Conservation (phyloP, 1,140 invertebrate genomes). For the Tetramorium parvispinum region DNA sequence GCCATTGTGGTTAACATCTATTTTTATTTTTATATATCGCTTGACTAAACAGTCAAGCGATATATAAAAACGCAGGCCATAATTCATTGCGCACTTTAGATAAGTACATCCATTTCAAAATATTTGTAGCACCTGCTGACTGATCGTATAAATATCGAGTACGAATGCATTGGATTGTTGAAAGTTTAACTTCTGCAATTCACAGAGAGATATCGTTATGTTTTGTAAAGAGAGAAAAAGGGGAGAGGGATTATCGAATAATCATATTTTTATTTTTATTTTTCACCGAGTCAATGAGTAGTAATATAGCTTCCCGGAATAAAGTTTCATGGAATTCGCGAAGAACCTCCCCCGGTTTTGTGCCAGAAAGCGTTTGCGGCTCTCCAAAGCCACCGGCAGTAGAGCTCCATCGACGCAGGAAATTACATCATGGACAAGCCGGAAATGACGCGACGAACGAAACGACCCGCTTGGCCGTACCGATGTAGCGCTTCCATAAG, state of each 20-base stretch:
- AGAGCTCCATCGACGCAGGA: slow-evolving; percentile 36
- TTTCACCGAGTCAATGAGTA: not conserved
- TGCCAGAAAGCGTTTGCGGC: slow-evolving; percentile 5
- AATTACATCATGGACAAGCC: slow-evolving; percentile 58
- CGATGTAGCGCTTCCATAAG: slow-evolving; percentile 5
- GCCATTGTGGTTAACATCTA: not conserved
- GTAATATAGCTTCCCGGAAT: not conserved
- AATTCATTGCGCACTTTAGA: not conserved
- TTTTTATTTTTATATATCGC: not conserved
- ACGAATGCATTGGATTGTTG: not conserved
- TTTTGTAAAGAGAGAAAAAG: not conserved
- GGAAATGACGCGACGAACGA: slow-evolving; percentile 56
- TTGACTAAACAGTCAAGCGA: slow-evolving; percentile 3
- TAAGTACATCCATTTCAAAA: not conserved
- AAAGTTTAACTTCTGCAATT: not conserved
- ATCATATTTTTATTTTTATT: not conserved
- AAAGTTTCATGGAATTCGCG: not conserved
- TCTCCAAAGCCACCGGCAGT: not conserved
- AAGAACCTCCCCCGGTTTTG: not conserved
- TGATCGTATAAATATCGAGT: not conserved
- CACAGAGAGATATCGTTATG: not conserved
- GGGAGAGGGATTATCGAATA: not conserved
- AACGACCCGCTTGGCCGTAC: slow-evolving; percentile 20
- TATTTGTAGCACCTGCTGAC: slow-evolving; percentile 35
- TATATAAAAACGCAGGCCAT: not conserved